Base-by-base conservation (phyloP, 2,888 invertebrate genomes). In the Stenotaenia linearis region DNA sequence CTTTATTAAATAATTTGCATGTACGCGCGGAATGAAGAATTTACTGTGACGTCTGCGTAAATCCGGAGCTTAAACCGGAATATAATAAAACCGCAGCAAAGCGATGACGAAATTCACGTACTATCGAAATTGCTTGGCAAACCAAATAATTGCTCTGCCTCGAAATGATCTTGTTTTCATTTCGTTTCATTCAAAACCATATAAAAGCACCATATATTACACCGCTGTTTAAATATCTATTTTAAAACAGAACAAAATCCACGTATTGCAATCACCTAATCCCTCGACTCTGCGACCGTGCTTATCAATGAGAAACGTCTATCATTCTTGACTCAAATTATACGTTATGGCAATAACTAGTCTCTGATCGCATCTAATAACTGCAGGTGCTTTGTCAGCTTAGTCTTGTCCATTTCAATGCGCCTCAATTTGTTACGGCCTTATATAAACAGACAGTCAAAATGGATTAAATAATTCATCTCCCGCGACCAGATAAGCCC, bases 311-410 rank as follows among this genome's bases (percentile, higher is more conserved):
- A 69, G 69, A 69, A 28, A 69, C 69, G 69, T 69, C 69, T 25
- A 69, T 69, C 69, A 69, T 69, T 28, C 69, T 69, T 69, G 69
- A 69, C 69, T 69, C 12, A 69, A 69, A 69, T 69, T 69, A 69
- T 69, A 69, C 69, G 69, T 69, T 69, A 28, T 69, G 69, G 69
- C 69, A 69, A 69, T 69, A 69, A 69, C 69, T 69, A 69, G 23
- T 69, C 69, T 28, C 69, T 28, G 25, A 69, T 69, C 69, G 23
- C 69, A 69, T 69, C 69, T 69, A 69, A 69, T 69, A 69, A 69
- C 69, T 69, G 69, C 69, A 69, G 69, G 69, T 69, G 69, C 69
- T 69, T 69, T 69, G 69, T 69, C 69, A 69, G 69, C 69, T 69
- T 69, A 69, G 69, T 69, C 69, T 69, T 69, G 69, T 69, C 69